Base-by-base conservation (phyloP, 2,797 vertebrate genomes). In the Thalassophryne amazonica region DNA sequence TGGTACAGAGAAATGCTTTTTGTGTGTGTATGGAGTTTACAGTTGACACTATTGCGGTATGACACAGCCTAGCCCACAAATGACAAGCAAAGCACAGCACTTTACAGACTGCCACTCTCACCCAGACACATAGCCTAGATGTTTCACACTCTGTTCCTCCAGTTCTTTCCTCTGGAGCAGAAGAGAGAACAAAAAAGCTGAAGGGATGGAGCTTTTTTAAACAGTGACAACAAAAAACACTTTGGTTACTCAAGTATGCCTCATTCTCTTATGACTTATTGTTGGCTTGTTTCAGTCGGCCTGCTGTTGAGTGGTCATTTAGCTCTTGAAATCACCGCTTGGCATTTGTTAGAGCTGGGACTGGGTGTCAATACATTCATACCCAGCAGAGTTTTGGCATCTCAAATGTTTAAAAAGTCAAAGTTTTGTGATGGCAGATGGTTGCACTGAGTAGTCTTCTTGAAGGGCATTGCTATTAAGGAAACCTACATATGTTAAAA, bases 51-150 rank as follows among this genome's bases (percentile, higher is more conserved):
- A 48, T 43, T 7, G 29, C 33, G 53, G 84, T 63, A 81, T 83
- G 86, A 88, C 80, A 51, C 76, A 68, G 73, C 86, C 76, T 88
- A 71, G 82, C 75, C 69, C 65, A 61, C 14, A 17, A 60, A 73
- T 72, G 79, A 71, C 77, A 80, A 78, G 81, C 79, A 72, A 69
- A 88, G 89, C 86, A 89, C 85, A 88, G 90, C 89, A 91, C 90
- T 92, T 91, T 90, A 90, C 60, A 84, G 82, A 87, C 84, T 85
- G 86, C 85, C 86, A 67, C 78, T 80, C 73, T 75, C 81, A 73
- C 70, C 65, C 47, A 57, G 72, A 87, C 76, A 66, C 67, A 73
- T 23, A 55, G 76, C 73, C 76, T 64, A 39, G 46, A 78, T 52
- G 64, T 73, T 61, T 61, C 45, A 10, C 45, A 58, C 56, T 60